Percentiles rank a stretch among this genome's conserved stretches.
Conservation (phyloP, 2,797 vertebrate genomes). For the Oreonectes daqikongensis region DNA sequence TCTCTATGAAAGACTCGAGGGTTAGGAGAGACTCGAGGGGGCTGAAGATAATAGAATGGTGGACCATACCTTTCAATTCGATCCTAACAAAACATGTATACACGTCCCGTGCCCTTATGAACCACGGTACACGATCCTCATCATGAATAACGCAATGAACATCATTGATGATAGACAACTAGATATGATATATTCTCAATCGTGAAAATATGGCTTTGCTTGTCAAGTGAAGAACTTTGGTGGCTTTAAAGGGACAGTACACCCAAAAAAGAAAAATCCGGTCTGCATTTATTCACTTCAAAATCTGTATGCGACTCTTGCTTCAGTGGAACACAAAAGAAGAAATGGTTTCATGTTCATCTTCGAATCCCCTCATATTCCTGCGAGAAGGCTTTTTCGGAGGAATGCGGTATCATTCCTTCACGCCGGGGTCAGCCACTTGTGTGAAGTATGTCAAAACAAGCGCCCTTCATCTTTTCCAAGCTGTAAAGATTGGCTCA, state of each 20-base stretch:
- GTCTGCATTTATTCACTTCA: too few species aligned
- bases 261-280: too few species aligned
- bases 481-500: constrained; percentile 62
- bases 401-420: constrained; percentile 71
- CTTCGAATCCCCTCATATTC: constrained; percentile 1
- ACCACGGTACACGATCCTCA: not conserved
- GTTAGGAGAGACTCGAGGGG: constrained; percentile 10
- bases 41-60: constrained; percentile 17
- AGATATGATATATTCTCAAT: too few species aligned
- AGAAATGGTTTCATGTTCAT: too few species aligned
- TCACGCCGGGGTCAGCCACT: constrained; percentile 61
- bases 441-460: constrained; percentile 80
- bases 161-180: too few species aligned
- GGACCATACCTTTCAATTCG: constrained; percentile 27
- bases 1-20: constrained; percentile 19
- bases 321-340: too few species aligned
- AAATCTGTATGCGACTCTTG: too few species aligned
- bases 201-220: too few species aligned
- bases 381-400: constrained; percentile 43
- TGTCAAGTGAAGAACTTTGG: too few species aligned
- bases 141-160: not conserved
- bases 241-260: too few species aligned
- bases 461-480: constrained; percentile 72
- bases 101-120: constrained; percentile 9
- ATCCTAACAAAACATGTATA: constrained; percentile 10